Conservation (phyloP, 2,797 vertebrate genomes). For the Rhinatrema bivittatum region DNA sequence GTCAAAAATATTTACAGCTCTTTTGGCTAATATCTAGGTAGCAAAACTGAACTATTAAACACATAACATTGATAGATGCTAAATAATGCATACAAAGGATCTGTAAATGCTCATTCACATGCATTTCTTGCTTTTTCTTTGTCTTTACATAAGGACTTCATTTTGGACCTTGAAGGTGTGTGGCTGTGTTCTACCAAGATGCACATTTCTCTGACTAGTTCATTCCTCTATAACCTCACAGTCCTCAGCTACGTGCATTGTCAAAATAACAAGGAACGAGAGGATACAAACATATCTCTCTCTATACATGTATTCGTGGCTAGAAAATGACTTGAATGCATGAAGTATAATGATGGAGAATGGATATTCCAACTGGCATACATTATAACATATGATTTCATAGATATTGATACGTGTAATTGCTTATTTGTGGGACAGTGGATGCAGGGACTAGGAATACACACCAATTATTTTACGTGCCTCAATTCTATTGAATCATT, state of each 20-base stretch:
- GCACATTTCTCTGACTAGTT: slow-evolving; percentile 13
- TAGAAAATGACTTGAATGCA: too few relatives aligned
- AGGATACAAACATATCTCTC: too few relatives aligned
- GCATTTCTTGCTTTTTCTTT: slow-evolving; percentile 54
- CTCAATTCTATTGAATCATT: too few relatives aligned
- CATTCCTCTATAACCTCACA: slow-evolving; percentile 8
- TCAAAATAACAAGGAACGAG: slow-evolving; percentile 32
- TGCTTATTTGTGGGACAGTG: too few relatives aligned
- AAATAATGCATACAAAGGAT: slow-evolving; percentile 73
- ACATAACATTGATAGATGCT: slow-evolving; percentile 73
- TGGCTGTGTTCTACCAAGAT: slow-evolving; percentile 27
- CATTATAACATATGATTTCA: too few relatives aligned
- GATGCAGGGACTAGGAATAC: too few relatives aligned
- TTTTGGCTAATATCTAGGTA: slow-evolving; percentile 67
- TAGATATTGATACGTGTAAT: too few relatives aligned
- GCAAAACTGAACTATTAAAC: slow-evolving; percentile 73
- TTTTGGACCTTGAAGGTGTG: slow-evolving; percentile 27
- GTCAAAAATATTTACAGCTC: slow-evolving; percentile 75
- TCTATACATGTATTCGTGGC: too few relatives aligned
- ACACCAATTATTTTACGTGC: too few relatives aligned
- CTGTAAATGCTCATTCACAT: slow-evolving; percentile 79
- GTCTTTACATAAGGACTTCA: slow-evolving; percentile 61
- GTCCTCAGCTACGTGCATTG: slow-evolving; percentile 24
- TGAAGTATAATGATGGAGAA: too few relatives aligned
- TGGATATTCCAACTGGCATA: too few relatives aligned